Evolutionary conservation across 1,140 invertebrate genomes (phyloP).

Genomic region (Sycophila sp.): DNA sequence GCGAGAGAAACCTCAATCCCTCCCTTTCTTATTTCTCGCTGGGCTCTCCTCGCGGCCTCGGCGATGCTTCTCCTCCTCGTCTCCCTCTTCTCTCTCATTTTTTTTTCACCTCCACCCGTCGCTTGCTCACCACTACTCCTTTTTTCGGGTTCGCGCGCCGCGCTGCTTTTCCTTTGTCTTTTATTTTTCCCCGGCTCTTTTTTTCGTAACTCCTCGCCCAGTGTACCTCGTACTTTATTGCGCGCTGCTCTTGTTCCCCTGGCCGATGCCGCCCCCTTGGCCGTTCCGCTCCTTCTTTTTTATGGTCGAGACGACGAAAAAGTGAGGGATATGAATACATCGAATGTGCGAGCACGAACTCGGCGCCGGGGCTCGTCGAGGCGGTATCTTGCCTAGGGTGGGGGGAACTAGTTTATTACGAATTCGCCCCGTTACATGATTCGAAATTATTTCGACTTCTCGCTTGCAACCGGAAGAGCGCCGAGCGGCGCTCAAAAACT

Average conservation of each 20-base stretch:
- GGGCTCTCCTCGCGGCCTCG: not conserved
- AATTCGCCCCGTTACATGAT: not conserved
- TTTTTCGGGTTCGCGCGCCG: no score
- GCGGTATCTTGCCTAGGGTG: not conserved
- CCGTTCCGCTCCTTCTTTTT: not conserved
- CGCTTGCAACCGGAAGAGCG: no score
- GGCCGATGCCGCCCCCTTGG: no score
- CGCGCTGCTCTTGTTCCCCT: not conserved
- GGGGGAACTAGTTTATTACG: conserved; percentile 6
- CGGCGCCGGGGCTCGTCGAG: not conserved
- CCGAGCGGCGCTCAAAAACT: no score
- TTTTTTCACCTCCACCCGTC: no score
- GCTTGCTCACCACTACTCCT: no score
- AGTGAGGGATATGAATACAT: not conserved
- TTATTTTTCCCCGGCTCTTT: not conserved
- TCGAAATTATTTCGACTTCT: conserved; percentile 19
- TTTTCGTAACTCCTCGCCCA: not conserved
- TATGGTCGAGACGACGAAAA: not conserved
- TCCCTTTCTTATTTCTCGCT: conserved; percentile 18
- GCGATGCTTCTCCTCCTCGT: conserved; percentile 1
- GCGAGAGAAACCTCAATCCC: conserved; percentile 6
- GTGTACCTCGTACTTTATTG: not conserved
- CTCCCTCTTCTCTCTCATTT: not conserved
- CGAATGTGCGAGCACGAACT: not conserved
- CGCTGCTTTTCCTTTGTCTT: not conserved